Base-by-base conservation (phyloP, 2,888 invertebrate species). In the Leptinotarsa tumamoca region DNA sequence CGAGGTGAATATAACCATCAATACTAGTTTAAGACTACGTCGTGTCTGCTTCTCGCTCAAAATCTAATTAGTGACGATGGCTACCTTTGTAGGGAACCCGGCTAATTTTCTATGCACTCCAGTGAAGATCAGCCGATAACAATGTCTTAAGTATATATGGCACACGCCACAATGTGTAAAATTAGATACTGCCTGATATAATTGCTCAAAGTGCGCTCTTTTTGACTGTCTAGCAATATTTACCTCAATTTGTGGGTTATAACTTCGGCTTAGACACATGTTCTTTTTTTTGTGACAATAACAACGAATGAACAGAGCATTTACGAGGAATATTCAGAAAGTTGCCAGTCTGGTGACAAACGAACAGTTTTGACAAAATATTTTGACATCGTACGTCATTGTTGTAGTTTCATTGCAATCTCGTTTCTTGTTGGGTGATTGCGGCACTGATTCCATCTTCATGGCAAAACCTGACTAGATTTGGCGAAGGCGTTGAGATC, bases 1-100 rank as follows among this genome's bases (percentile, higher is more conserved):
- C 18, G 63, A 63, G 63, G 63, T 63, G 63, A 63, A 63, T 63
- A 63, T 63, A 63, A 63, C 63, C 63, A 63, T 63, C 33, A 43
- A 63, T 33, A 63, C 63, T 63, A 33, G 63, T 63, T 63, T 14
- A 43, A 33, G 43, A 33, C 43, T n/a, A 17, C 43, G 17, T 63
- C 43, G 63, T 43, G 33, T 43, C n/a, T 63, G 63, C 4, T 33
- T 63, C 63, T 33, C 63, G 63, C 63, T n/a, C 63, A 33, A 63
- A 63, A 63, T 33, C 63, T 43, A 63, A 63, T 63, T 63, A 63
- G 63, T 63, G 18, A 63, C 63, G 63, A 63, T 63, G 33, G n/a
- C 33, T 63, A 63, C 63, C 63, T 63, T 43, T 43, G 63, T 43
- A 63, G 63, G 63, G 43, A 27, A 63, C 7, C 63, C n/a, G 63